A percentile compares a stretch with the other conserved stretches of the same genome.
phyloP scores from a whole-genome alignment of 1,140 invertebrate species.

The Colletes latitarsis region DNA sequence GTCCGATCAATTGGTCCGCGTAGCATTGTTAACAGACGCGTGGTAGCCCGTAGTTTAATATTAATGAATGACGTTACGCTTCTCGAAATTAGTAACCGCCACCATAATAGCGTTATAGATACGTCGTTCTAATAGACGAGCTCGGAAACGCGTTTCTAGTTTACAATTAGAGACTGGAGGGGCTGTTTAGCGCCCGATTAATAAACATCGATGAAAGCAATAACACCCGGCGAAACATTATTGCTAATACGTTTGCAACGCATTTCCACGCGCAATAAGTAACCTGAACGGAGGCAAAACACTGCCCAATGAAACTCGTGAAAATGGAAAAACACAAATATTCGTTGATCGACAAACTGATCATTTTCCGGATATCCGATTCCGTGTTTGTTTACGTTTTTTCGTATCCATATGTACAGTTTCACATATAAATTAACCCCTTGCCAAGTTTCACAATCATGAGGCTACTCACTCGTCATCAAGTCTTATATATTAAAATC shows the following conservation, averaged over 20 bases:
- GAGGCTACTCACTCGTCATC: too few species aligned
- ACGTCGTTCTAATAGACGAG: conserved; percentile 8
- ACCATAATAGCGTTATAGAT: not conserved
- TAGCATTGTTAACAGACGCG: conserved; percentile 30
- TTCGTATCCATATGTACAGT: too few species aligned
- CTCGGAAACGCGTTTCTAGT: not conserved
- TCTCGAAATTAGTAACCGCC: conserved; percentile 31
- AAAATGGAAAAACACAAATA: too few species aligned
- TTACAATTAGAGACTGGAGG: not conserved
- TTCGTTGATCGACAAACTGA: too few species aligned
- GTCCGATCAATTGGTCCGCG: conserved; percentile 33
- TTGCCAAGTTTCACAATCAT: too few species aligned
- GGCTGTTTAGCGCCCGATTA: not conserved
- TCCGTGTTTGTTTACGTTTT: too few species aligned
- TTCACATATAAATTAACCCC: too few species aligned
- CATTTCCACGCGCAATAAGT: too few species aligned
- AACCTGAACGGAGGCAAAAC: too few species aligned
- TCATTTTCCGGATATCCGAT: too few species aligned
- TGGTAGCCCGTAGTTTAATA: conserved; percentile 32
- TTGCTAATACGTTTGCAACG: not conserved
- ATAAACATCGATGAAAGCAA: conserved; percentile 10
- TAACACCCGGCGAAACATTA: not conserved
- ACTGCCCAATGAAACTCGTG: too few species aligned
- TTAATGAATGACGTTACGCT: conserved; percentile 40
- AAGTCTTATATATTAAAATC: too few species aligned